These are phyloP conservation scores for Danio kyathit DNA, from an alignment of 2,797 vertebrate genomes.

Conservation along the genomic window DNA sequence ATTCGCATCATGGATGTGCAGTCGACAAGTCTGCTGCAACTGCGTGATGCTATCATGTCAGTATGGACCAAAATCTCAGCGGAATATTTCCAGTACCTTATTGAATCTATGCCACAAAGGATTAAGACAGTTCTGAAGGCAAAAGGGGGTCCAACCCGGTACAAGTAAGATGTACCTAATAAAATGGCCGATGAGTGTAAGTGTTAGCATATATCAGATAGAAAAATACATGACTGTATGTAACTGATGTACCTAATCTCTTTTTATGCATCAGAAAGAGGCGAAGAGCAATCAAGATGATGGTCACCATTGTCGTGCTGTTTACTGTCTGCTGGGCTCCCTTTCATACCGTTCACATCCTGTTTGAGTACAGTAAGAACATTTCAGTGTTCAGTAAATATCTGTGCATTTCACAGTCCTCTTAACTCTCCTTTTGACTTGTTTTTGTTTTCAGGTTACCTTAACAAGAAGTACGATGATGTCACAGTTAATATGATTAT, in stretches of 20 bases:
- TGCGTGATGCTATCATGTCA: too few relatives aligned
- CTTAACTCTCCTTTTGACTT: not conserved
- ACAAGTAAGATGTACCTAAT: too few relatives aligned
- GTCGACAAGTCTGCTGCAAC: too few relatives aligned
- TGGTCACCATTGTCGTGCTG: constrained; percentile 85
- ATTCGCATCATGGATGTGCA: too few relatives aligned
- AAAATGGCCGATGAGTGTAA: too few relatives aligned
- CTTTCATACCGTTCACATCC: constrained; percentile 86
- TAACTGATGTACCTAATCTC: not conserved
- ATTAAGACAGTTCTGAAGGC: too few relatives aligned
- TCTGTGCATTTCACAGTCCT: constrained; percentile 4
- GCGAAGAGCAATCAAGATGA: constrained; percentile 86
- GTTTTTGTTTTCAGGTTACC: constrained; percentile 72
- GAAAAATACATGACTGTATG: not conserved
- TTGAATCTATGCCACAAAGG: too few relatives aligned
- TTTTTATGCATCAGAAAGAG: constrained; percentile 78
- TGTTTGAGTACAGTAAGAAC: constrained; percentile 85
- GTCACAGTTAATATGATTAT: constrained; percentile 83
- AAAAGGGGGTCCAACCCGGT: too few relatives aligned
- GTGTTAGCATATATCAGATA: too few relatives aligned
- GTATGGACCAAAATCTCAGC: too few relatives aligned
- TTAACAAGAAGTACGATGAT: constrained; percentile 82
- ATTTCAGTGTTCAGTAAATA: not conserved
- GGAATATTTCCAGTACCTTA: too few relatives aligned
- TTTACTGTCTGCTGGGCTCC: constrained; percentile 88